Conservation (phyloP, 2,888 invertebrate species). For the Nemoura dubitans region DNA sequence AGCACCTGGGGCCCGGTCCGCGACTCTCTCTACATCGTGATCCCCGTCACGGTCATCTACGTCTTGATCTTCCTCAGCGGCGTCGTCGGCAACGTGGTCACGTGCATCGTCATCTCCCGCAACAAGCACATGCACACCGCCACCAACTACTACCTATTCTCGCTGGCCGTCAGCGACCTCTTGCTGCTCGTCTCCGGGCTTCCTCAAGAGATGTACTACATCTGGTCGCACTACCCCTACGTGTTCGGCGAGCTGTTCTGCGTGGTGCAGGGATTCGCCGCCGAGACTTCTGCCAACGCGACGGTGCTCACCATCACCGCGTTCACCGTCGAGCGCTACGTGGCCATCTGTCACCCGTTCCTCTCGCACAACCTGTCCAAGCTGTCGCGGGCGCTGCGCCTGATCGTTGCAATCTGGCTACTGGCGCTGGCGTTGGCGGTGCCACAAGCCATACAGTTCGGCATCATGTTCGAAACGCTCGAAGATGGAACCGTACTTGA, state of each 20-base stretch:
- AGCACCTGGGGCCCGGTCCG: slow-evolving; percentile 56
- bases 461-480: slow-evolving; percentile 64
- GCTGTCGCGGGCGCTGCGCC: slow-evolving; percentile 80
- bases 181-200: slow-evolving; percentile 78
- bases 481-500: not conserved
- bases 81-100: slow-evolving; percentile 78
- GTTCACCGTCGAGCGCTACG: slow-evolving; percentile 66
- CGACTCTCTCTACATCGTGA: slow-evolving; percentile 68
- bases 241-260: slow-evolving; percentile 73
- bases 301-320: slow-evolving; percentile 49
- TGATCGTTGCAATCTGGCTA: slow-evolving; percentile 78
- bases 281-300: slow-evolving; percentile 68
- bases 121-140: slow-evolving; percentile 86
- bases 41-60: slow-evolving; percentile 77
- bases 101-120: slow-evolving; percentile 79
- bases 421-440: slow-evolving; percentile 77
- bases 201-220: slow-evolving; percentile 79
- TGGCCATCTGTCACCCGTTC: slow-evolving; percentile 74
- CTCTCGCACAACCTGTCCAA: slow-evolving; percentile 85
- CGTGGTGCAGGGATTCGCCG: slow-evolving; percentile 64
- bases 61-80: slow-evolving; percentile 76
- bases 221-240: slow-evolving; percentile 81
- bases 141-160: slow-evolving; percentile 85
- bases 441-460: slow-evolving; percentile 84
- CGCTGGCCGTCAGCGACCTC: slow-evolving; percentile 80